Evolutionary conservation across 2,113 vertebrate species (phyloP).

Genomic region (Spheniscus mendiculus): DNA sequence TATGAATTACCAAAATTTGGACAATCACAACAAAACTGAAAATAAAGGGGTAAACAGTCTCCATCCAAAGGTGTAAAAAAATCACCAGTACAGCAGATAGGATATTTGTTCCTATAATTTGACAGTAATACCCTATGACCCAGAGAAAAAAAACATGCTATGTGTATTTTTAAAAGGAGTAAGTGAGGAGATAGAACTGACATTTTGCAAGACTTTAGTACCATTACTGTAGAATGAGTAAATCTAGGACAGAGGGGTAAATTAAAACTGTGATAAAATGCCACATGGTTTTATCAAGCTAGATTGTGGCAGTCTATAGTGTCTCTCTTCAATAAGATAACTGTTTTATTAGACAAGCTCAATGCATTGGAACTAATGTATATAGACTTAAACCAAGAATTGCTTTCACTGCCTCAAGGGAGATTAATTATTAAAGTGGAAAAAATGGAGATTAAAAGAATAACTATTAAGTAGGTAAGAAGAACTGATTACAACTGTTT

Average conservation of each 20-base stretch:
- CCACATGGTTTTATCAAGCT: not conserved
- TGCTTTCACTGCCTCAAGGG: not conserved
- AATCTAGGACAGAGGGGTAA: not conserved
- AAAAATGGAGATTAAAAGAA: not conserved
- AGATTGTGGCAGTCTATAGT: not conserved
- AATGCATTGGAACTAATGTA: not conserved
- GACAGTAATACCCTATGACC: not conserved
- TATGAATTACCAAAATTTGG: not conserved
- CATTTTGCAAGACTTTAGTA: not conserved
- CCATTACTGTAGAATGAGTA: not conserved
- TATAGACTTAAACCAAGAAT: not conserved
- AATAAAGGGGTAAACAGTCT: not conserved
- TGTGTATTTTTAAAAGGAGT: not conserved
- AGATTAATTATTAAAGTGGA: conserved; percentile 2
- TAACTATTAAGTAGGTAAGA: not conserved
- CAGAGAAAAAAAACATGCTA: not conserved
- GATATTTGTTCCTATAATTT: not conserved
- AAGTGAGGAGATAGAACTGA: not conserved
- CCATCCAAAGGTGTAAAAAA: not conserved
- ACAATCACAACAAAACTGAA: not conserved
- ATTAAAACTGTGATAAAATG: not conserved
- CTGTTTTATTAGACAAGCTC: not conserved
- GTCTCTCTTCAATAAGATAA: not conserved
- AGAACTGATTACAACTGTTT: not conserved
- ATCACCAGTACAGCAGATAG: not conserved